Evolutionary conservation across 2,888 invertebrate species (phyloP).

Genomic region (Melinaea marsaeus): DNA sequence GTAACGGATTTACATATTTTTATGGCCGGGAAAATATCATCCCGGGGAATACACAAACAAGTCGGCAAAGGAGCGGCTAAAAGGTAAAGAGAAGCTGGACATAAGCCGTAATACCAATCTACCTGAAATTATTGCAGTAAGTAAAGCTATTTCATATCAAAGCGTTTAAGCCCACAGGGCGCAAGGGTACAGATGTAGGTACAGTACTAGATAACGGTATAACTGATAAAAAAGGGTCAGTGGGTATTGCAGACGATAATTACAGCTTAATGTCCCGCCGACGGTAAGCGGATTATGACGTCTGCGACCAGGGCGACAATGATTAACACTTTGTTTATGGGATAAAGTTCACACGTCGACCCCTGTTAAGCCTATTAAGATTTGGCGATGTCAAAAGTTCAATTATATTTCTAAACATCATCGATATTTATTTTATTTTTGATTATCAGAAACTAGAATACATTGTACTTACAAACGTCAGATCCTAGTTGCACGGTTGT

Average conservation of each 20-base stretch:
- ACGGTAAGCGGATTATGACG: slow-evolving; percentile 48
- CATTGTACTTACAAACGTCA: too few species aligned
- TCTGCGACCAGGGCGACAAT: slow-evolving; percentile 37
- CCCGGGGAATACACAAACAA: too few species aligned
- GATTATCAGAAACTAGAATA: too few species aligned
- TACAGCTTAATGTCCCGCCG: slow-evolving; percentile 51
- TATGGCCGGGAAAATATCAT: too few species aligned
- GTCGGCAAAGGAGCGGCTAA: too few species aligned
- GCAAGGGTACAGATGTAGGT: slow-evolving; percentile 9
- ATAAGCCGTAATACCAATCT: neutral
- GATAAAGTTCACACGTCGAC: neutral
- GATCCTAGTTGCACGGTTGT: too few species aligned
- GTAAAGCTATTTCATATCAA: neutral
- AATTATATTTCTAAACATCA: too few species aligned
- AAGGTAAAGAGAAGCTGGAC: too few species aligned
- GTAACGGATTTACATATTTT: too few species aligned
- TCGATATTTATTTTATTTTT: too few species aligned
- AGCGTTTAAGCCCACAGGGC: neutral
- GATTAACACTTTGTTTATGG: slow-evolving; percentile 20
- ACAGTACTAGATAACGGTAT: slow-evolving; percentile 24
- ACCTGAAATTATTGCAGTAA: neutral
- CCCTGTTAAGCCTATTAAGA: neutral
- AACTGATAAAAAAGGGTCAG: slow-evolving; percentile 42
- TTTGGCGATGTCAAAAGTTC: too few species aligned
- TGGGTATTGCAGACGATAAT: slow-evolving; percentile 45